Conservation (phyloP, 2,113 vertebrate genomes). For the Cathartes aura region DNA sequence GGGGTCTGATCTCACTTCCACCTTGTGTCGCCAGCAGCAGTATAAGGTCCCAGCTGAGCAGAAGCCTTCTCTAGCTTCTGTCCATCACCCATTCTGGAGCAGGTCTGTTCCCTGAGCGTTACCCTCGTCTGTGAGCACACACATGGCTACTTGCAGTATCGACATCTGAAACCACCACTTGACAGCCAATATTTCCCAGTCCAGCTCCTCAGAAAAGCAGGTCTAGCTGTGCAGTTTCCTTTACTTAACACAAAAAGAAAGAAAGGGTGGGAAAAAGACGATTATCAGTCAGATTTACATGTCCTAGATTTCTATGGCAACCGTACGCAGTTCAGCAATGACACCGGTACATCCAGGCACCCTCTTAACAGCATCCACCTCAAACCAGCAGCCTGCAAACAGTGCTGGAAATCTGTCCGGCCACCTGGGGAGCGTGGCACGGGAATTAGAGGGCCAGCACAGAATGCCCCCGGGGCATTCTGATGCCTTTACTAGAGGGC, state of each 20-base stretch:
- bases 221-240: not conserved
- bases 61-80: not conserved
- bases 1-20: not conserved
- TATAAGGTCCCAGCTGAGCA: not conserved
- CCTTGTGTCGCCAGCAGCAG: not conserved
- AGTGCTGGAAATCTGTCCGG: not conserved
- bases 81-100: not conserved
- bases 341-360: not conserved
- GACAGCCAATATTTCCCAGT: not conserved
- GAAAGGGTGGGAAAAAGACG: not conserved
- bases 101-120: not conserved
- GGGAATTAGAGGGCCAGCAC: not conserved
- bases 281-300: not conserved
- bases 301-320: constrained; percentile 71
- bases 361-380: not conserved
- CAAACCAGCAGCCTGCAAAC: not conserved
- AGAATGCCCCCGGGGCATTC: not conserved
- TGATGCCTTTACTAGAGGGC: not conserved
- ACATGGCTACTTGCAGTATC: not conserved
- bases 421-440: not conserved
- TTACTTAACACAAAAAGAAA: not conserved
- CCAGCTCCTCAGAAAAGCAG: not conserved
- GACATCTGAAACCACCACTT: not conserved
- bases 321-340: not conserved
- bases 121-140: not conserved